phyloP scores from a whole-genome alignment of 2,113 vertebrate genomes.

The Cairina moschata region DNA sequence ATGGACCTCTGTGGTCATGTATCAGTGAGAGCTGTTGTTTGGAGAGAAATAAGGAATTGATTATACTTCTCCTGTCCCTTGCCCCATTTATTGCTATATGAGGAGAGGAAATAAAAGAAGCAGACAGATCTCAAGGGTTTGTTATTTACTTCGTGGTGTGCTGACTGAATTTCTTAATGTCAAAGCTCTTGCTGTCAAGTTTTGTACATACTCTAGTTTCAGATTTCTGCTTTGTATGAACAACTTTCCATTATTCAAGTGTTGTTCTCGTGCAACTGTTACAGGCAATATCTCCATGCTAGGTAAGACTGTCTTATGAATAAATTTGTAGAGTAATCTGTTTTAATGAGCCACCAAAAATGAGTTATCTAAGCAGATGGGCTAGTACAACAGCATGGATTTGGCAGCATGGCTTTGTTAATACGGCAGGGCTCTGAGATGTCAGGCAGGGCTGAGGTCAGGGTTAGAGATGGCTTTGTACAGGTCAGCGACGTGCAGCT shows the following conservation, averaged over 20 bases:
- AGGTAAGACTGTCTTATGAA: background rate
- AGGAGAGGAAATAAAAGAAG: background rate
- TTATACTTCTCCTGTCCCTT: background rate
- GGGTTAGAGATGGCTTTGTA: background rate
- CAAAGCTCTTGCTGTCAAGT: background rate
- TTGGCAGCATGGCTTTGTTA: background rate
- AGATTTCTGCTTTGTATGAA: background rate
- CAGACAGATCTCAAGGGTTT: background rate
- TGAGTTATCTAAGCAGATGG: background rate
- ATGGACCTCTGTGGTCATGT: background rate
- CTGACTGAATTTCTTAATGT: background rate
- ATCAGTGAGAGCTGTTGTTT: background rate
- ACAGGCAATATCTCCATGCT: background rate
- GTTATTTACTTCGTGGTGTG: background rate
- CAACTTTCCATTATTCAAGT: background rate
- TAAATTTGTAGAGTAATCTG: background rate
- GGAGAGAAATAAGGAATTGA: background rate
- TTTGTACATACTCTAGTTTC: background rate
- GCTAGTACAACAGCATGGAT: background rate
- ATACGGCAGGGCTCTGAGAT: rapidly evolving
- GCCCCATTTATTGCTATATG: background rate
- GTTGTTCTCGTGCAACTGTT: background rate
- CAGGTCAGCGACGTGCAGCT: background rate
- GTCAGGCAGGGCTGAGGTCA: background rate
- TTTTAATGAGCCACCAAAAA: background rate